A percentile compares a stretch with the other conserved stretches of the same genome.
phyloP scores from a whole-genome alignment of 2,888 invertebrate genomes.

The Acanthosoma haemorrhoidale region DNA sequence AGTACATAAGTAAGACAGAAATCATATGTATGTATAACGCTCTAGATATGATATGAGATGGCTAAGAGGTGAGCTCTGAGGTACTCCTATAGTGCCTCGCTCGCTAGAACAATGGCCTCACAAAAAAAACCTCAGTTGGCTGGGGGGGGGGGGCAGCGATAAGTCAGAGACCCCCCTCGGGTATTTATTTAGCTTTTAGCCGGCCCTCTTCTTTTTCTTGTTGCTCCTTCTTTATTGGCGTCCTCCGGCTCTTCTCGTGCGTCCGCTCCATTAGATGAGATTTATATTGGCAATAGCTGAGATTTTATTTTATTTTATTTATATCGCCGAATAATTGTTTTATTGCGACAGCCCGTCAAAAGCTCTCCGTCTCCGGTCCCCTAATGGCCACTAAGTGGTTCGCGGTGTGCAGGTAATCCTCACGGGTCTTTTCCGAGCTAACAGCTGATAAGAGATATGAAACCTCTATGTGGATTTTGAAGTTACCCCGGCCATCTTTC shows the following conservation, averaged over 20 bases:
- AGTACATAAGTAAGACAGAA: too few relatives aligned
- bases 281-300: neutral
- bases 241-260: too few relatives aligned
- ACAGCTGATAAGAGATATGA: too few relatives aligned
- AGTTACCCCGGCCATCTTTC: too few relatives aligned
- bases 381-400: neutral
- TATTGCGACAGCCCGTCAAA: neutral
- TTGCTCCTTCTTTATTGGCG: neutral
- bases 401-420: too few relatives aligned
- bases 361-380: neutral
- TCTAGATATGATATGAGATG: neutral
- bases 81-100: neutral
- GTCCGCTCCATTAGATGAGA: neutral
- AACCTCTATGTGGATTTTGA: too few relatives aligned
- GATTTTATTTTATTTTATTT: neutral
- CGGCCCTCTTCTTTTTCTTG: neutral
- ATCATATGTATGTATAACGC: too few relatives aligned
- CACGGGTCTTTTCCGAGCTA: too few relatives aligned
- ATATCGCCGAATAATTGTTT: slow-evolving; percentile 1
- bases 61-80: too few relatives aligned
- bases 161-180: neutral
- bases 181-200: slow-evolving; percentile 10
- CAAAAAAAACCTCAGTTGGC: neutral
- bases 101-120: neutral
- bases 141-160: neutral